Conservation (phyloP, 2,797 vertebrate genomes). For the Pantherophis vulpinus region DNA sequence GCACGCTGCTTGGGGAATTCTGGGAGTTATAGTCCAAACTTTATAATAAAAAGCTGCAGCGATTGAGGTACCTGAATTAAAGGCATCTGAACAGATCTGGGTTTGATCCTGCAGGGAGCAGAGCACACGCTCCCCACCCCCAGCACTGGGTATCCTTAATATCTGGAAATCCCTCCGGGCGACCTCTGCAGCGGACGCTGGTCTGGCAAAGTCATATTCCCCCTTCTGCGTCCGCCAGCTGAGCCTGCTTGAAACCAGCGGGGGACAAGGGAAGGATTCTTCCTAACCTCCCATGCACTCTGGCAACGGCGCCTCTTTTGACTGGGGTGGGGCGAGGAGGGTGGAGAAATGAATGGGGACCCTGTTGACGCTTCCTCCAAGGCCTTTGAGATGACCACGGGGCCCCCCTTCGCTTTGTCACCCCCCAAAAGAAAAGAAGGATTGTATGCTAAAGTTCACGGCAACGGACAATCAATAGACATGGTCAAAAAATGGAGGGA, state of each 20-base stretch:
- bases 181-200: neutral
- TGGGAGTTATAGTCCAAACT: neutral
- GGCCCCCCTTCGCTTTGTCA: neutral
- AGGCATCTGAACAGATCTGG: neutral
- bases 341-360: neutral
- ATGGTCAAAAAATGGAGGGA: neutral
- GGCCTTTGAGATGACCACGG: neutral
- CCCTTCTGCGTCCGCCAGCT: neutral
- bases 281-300: neutral
- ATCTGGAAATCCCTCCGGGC: neutral
- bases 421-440: neutral
- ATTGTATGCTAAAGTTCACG: neutral
- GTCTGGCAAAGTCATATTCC: neutral
- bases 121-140: no score
- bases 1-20: no score
- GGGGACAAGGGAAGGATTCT: conserved; percentile 12
- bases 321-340: neutral
- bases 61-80: neutral
- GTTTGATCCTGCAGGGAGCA: neutral
- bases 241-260: neutral
- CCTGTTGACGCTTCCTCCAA: neutral
- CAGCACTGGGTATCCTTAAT: neutral
- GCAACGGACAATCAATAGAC: neutral
- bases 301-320: neutral
- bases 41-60: neutral